Evolutionary conservation across 1,140 invertebrate species (phyloP), one percentile per base, ranked within the genome.

Genomic region (Panulirus ornatus): DNA sequence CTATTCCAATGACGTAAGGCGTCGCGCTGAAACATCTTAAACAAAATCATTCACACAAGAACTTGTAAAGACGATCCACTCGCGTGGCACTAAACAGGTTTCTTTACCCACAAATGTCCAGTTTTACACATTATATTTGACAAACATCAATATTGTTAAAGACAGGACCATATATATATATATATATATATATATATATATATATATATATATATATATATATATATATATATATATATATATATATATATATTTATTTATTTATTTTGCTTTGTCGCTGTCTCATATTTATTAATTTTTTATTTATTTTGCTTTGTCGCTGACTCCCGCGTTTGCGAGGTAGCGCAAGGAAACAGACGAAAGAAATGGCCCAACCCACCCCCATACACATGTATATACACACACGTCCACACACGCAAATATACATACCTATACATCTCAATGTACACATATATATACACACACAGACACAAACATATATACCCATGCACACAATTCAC

Each of bases 181-280:
- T 70, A 70, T 70, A 70, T 70, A 70, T 70, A 70, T 70, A 70
- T 70, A 70, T 70, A 70, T 70, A 70, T 70, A 70, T 70, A 70
- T 70, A 70, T 70, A 70, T 70, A 70, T 70, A 70, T 76, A 34
- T 40, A 76, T 38, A 76, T 34, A 76, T 34, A 40, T 76, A 76
- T 76, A 34, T 38, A 40, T 76, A 76, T 40, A 38, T 40, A 34
- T 38, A 38, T 76, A 76, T 76, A 76, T 40, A 76, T 34, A 34
- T 34, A 38, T 38, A 40, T 76, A 76, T 76, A 38, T 76, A 76
- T 8, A 9, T 9, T n/a, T 3, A 51, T 0, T 16, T 27, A 30
- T 51, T 27, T 14, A 79, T 9, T 14, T 42, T 44, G 9, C 16
- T 19, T n/a, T 19, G 9, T 19, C 9, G 9, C 16, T 19, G 30